phyloP scores from a whole-genome alignment of 2,888 invertebrate genomes.

The Trichopoda pennipes region DNA sequence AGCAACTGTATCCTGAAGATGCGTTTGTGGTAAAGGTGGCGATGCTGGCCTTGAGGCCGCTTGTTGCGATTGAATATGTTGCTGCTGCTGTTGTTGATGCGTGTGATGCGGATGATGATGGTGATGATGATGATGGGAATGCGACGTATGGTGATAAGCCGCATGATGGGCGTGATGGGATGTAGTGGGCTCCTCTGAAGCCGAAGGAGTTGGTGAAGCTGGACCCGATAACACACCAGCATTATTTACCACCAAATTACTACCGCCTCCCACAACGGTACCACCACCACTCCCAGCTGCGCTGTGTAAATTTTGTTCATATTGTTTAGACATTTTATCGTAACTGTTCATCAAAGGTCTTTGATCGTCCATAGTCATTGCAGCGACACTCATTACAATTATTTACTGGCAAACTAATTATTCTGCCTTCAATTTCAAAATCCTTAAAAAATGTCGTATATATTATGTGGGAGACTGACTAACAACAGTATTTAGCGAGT shows the following conservation, averaged over 20 bases:
- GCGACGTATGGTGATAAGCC: constrained; percentile 70
- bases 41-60: constrained; percentile 68
- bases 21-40: constrained; percentile 70
- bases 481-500: constrained; percentile 37
- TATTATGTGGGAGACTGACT: constrained; percentile 16
- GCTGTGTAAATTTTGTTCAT: constrained; percentile 76
- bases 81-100: constrained; percentile 71
- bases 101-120: constrained; percentile 69
- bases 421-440: constrained; percentile 56
- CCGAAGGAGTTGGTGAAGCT: constrained; percentile 77
- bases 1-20: constrained; percentile 74
- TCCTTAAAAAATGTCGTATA: constrained; percentile 49
- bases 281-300: constrained; percentile 66
- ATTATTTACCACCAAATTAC: constrained; percentile 58
- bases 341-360: constrained; percentile 80
- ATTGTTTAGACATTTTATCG: constrained; percentile 78
- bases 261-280: constrained; percentile 67
- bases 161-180: constrained; percentile 69
- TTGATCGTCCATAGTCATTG: constrained; percentile 81
- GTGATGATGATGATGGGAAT: constrained; percentile 71
- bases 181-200: constrained; percentile 74
- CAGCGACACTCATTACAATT: constrained; percentile 78
- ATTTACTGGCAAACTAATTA: constrained; percentile 39
- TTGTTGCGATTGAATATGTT: constrained; percentile 70
- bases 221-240: constrained; percentile 75